Evolutionary conservation across 2,888 invertebrate species (phyloP).

Genomic region (Sesamia inferens): DNA sequence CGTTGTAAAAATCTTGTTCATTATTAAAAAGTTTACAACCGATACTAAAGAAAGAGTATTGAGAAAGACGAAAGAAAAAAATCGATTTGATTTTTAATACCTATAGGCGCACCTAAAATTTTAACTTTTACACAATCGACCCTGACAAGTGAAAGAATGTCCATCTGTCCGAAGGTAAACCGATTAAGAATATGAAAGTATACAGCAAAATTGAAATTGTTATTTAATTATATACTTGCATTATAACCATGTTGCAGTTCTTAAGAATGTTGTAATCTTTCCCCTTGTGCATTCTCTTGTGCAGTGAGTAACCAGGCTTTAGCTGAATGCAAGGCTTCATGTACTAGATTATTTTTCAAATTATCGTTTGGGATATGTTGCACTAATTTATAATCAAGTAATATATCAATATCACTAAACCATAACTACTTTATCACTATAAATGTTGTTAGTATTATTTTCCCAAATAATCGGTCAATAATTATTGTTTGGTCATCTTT

Average conservation of each 20-base stretch:
- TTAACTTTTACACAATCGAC: constrained; percentile 44
- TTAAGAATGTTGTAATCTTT: constrained; percentile 30
- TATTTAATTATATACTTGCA: constrained; percentile 16
- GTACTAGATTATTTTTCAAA: not conserved
- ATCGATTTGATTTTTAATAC: not conserved
- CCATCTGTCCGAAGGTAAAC: constrained; percentile 49
- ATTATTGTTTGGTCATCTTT: not conserved
- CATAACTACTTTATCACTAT: not conserved
- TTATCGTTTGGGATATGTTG: not conserved
- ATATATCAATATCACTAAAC: not conserved
- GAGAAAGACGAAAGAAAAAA: constrained; percentile 2
- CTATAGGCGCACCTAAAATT: not conserved
- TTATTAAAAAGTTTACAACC: constrained; percentile 12
- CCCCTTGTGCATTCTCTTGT: not conserved
- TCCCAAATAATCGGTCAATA: not conserved
- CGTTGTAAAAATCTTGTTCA: constrained; percentile 4
- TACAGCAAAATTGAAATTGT: constrained; percentile 12
- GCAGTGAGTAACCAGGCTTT: not conserved
- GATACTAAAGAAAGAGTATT: not conserved
- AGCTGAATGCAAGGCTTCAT: not conserved
- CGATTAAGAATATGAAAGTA: constrained; percentile 38
- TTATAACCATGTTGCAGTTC: constrained; percentile 24
- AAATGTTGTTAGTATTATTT: not conserved
- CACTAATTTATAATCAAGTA: too few species aligned
- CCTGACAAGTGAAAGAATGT: constrained; percentile 40